Evolutionary conservation across 2,113 vertebrate genomes (phyloP).

Genomic region (Eonycteris spelaea): DNA sequence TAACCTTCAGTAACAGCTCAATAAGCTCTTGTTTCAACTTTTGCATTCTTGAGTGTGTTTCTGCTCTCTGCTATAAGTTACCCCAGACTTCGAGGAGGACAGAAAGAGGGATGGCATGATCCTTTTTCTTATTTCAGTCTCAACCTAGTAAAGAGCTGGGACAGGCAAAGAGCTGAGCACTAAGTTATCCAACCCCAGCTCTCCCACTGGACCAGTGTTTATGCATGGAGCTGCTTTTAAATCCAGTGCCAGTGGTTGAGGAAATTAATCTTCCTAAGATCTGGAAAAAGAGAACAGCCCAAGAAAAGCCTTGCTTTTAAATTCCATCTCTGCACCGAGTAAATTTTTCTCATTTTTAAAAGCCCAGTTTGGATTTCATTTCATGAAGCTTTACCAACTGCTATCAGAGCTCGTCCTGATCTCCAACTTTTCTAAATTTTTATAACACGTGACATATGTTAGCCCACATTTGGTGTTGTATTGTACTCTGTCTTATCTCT

Average conservation of each 20-base stretch:
- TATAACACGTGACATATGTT: neutral
- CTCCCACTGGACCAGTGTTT: neutral
- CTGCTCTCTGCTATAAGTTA: neutral
- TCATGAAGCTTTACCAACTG: neutral
- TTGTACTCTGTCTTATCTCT: neutral
- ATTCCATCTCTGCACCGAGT: neutral
- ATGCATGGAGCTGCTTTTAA: neutral
- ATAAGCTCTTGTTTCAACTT: neutral
- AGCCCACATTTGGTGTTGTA: neutral
- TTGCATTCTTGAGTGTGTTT: neutral
- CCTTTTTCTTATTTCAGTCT: neutral
- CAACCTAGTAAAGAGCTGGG: neutral
- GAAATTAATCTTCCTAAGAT: neutral
- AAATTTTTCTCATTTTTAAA: neutral
- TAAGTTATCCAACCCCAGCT: neutral
- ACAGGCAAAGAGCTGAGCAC: neutral
- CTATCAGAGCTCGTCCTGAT: neutral
- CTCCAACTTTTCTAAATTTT: neutral
- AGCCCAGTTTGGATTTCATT: neutral
- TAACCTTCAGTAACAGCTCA: neutral
- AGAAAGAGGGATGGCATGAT: neutral
- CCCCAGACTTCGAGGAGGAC: neutral
- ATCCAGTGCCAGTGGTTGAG: neutral
- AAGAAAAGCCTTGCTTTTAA: conserved; percentile 1
- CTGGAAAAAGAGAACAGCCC: neutral